A percentile compares a stretch with the other conserved stretches of the same genome.
Conservation (phyloP, 2,113 vertebrate genomes). For the Caretta caretta region DNA sequence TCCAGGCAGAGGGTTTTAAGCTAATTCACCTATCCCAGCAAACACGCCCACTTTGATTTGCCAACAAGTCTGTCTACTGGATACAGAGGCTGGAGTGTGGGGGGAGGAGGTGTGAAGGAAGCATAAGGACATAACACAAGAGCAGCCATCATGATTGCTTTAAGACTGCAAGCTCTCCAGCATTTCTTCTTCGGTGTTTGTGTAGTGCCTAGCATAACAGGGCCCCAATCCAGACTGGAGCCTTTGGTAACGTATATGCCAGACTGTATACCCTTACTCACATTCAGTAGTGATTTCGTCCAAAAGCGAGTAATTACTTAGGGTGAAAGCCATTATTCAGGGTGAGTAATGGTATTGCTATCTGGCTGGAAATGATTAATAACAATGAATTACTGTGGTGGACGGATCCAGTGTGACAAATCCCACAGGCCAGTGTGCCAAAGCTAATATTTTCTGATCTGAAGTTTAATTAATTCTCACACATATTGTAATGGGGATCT, state of each 20-base stretch:
- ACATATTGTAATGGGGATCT: too few relatives aligned
- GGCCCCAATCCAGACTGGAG: not conserved
- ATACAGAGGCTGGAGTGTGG: not conserved
- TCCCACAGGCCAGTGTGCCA: too few relatives aligned
- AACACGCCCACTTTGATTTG: not conserved
- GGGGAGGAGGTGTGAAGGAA: not conserved
- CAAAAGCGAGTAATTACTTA: too few relatives aligned
- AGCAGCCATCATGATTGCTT: not conserved
- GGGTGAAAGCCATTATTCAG: too few relatives aligned
- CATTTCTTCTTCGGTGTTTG: not conserved
- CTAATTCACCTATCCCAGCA: not conserved
- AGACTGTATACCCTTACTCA: not conserved
- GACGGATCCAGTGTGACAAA: too few relatives aligned
- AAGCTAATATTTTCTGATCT: too few relatives aligned
- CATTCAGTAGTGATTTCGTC: too few relatives aligned
- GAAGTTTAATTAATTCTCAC: too few relatives aligned
- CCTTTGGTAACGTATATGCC: not conserved
- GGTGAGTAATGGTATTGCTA: too few relatives aligned
- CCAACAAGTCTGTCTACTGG: not conserved
- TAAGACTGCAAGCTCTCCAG: not conserved
- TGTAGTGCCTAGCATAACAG: not conserved
- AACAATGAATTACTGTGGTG: too few relatives aligned
- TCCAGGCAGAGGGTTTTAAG: not conserved
- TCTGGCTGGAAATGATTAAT: too few relatives aligned
- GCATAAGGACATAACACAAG: not conserved